These are phyloP conservation scores for Ochropleura leucogaster DNA, from an alignment of 2,888 invertebrate species.

Conservation along the genomic window DNA sequence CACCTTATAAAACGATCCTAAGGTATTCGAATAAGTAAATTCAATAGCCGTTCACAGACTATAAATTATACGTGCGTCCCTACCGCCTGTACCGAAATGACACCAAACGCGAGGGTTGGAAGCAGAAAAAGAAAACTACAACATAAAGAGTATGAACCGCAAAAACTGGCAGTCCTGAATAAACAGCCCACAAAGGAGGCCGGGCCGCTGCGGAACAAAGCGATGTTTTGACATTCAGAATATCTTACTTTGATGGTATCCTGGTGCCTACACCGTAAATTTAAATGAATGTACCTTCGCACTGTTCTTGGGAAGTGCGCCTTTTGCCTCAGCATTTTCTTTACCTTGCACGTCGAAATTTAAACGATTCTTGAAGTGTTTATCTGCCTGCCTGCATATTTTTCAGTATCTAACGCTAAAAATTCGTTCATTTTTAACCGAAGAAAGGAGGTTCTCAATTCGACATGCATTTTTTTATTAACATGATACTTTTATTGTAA, in stretches of 20 bases:
- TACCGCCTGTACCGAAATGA: constrained; percentile 15
- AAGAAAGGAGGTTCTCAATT: no score
- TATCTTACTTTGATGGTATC: constrained; percentile 56
- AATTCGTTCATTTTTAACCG: neutral
- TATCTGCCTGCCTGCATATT: neutral
- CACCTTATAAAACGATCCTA: constrained; percentile 11
- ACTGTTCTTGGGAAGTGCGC: neutral
- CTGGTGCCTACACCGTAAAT: constrained; percentile 45
- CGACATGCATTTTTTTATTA: no score
- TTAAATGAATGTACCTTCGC: constrained; percentile 40
- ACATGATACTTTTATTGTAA: neutral
- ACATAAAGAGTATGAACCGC: constrained; percentile 46
- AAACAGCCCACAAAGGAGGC: constrained; percentile 53
- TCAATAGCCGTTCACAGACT: constrained; percentile 10
- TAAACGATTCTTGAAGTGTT: constrained; percentile 10
- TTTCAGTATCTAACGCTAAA: neutral
- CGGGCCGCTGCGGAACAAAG: constrained; percentile 32
- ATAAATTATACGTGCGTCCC: constrained; percentile 15
- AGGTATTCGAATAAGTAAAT: constrained; percentile 12
- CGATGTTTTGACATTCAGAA: constrained; percentile 49
- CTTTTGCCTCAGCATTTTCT: constrained; percentile 12
- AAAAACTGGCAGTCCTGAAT: constrained; percentile 58
- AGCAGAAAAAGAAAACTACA: constrained; percentile 46
- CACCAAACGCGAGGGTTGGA: constrained; percentile 22
- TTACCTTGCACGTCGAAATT: constrained; percentile 14